Percentiles rank a stretch among this genome's conserved stretches.
These are phyloP conservation scores for Octonoba sinensis DNA, from an alignment of 2,888 invertebrate genomes.

Conservation along the genomic window DNA sequence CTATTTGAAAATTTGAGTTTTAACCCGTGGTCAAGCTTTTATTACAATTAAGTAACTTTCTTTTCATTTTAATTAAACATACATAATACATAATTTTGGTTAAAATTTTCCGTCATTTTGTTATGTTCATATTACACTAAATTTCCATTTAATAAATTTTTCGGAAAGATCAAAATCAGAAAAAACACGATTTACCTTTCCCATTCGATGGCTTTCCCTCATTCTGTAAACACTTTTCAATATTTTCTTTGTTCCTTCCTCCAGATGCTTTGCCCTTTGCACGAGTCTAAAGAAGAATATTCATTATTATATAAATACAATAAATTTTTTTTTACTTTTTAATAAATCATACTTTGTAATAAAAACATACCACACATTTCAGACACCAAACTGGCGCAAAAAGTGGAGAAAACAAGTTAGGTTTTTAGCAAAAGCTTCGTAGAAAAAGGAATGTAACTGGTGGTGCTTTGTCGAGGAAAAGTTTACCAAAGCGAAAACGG, in stretches of 20 bases:
- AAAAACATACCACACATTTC: no score
- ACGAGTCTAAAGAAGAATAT: slow-evolving; percentile 20
- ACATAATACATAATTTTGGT: background rate
- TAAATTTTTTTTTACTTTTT: slow-evolving; percentile 1
- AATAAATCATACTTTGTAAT: no score
- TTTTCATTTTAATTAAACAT: no score
- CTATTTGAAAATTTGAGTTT: no score
- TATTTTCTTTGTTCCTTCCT: slow-evolving; percentile 60
- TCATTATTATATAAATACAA: background rate
- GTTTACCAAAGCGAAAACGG: no score
- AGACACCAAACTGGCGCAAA: no score
- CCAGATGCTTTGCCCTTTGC: slow-evolving; percentile 31
- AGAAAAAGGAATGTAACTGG: no score
- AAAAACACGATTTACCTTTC: slow-evolving; percentile 22
- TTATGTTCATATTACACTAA: background rate
- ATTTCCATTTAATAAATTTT: background rate
- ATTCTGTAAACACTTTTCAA: slow-evolving; percentile 52
- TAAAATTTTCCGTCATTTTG: background rate
- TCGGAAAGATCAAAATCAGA: background rate
- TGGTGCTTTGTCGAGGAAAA: no score
- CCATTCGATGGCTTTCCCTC: slow-evolving; percentile 51
- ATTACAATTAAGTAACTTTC: no score
- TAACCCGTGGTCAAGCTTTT: no score
- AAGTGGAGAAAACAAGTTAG: no score
- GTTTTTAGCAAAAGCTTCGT: no score